Percentiles rank a stretch among this genome's conserved stretches.
Conservation (phyloP, 2,888 invertebrate species). For the Fragum whitleyi region DNA sequence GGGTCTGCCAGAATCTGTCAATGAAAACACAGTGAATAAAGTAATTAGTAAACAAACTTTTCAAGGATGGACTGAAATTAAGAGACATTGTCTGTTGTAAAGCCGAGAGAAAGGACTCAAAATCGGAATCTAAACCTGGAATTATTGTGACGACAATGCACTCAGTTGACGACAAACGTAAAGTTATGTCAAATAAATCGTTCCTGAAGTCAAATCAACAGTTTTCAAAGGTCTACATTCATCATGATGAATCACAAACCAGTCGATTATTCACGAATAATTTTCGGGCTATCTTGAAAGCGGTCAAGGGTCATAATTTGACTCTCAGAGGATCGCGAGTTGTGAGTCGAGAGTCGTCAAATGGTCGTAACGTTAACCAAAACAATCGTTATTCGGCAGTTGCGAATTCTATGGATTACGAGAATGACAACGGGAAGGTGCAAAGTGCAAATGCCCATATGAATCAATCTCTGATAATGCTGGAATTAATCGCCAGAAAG, state of each 20-base stretch:
- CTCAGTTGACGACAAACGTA: slow-evolving; percentile 12
- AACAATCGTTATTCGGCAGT: background rate
- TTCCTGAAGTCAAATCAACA: background rate
- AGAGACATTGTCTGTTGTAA: background rate
- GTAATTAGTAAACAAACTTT: background rate
- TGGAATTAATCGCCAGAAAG: too few species aligned
- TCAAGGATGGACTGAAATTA: slow-evolving; percentile 15
- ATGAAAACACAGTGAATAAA: background rate
- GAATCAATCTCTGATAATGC: too few species aligned
- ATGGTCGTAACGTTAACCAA: slow-evolving; percentile 6
- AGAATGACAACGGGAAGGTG: too few species aligned
- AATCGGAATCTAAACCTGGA: slow-evolving; percentile 7
- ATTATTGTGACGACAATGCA: background rate
- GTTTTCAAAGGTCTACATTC: slow-evolving; percentile 1
- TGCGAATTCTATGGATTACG: too few species aligned
- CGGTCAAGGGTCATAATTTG: background rate
- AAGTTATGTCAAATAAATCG: slow-evolving; percentile 3
- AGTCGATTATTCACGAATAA: background rate
- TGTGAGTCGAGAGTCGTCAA: background rate
- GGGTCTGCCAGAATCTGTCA: background rate
- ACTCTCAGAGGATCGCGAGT: background rate
- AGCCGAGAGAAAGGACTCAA: background rate
- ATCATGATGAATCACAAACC: slow-evolving; percentile 9
- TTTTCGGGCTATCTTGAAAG: slow-evolving; percentile 2
- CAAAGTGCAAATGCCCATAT: too few species aligned